Base-by-base conservation (phyloP, 2,888 invertebrate species). In the Deladenus siricidicola region DNA sequence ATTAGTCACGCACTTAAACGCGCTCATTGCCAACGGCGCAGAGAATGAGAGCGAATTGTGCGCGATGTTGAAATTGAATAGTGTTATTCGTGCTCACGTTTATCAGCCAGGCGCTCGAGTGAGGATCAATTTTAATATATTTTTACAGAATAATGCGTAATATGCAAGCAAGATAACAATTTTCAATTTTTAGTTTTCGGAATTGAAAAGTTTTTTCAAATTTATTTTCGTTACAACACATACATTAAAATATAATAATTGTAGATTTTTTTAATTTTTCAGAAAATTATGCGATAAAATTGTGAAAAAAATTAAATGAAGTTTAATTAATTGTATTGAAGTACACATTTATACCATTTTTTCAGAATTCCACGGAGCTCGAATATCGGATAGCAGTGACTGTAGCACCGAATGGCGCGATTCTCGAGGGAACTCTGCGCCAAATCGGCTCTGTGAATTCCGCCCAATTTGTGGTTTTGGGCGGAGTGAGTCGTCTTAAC, bases 371-470 rank as follows among this genome's bases (percentile, higher is more conserved):
- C 39, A 34, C 14, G 39, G 39, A 34, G 39, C 44, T 65, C 24
- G 62, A 60, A 39, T 65, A 65, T 61, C 21, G 65, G 29, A 54
- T 70, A 8, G 59, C 62, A 23, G 29, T 73, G 2, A 62, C 67
- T 56, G 67, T 63, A 14, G 34, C 50, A 23, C 76, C 76, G 0
- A 69, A 67, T 14, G 54, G 58, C 14, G 76, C 64, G 1, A 24
- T 74, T 19, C 70, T 75, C 39, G 76, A 76, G 53, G 72, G 64
- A 1, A 61, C 68, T 10, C 30, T 74, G 2, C 26, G 57, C 6
- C 58, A 64, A 17, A 56, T 70, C 4, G 74, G 76, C 6, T 74
- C 75, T 48, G 63, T 76, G 17, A 75, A 71, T 48, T n/a, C n/a
- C n/a, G n/a, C n/a, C n/a, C n/a, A n/a, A n/a, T n/a, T n/a, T n/a